Evolutionary conservation across 2,888 invertebrate species (phyloP), one percentile per base, ranked within the genome.

Genomic region (Ophraella communa): DNA sequence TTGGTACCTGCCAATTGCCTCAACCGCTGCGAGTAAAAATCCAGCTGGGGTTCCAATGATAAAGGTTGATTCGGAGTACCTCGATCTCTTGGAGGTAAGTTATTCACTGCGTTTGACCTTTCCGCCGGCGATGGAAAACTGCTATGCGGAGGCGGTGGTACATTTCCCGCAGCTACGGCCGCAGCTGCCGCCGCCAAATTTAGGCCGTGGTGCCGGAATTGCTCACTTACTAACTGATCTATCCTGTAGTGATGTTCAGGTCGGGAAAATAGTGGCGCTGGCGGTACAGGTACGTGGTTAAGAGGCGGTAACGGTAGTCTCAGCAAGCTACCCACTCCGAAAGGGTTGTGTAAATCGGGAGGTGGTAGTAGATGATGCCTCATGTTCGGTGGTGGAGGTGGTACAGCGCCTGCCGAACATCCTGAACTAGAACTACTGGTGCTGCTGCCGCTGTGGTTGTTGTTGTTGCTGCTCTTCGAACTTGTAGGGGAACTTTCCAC

Each of bases 11-110:
- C 97, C 88, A 97, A 91, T 90, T 96, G 96, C 88, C 96, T 93
- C 89, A 97, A 92, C 89, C 97, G 92, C 91, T 96, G 96, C 87
- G 97, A 97, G 91, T 97, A 98, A 91, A 96, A 97, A 91, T 97
- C 96, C 89, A 95, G 91, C 87, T 93, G 93, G 81, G 93, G 92
- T 87, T 92, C 94, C 77, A 91, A 85, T 82, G 88, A 89, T 73
- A 90, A 86, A 73, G 88, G 88, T 82, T 88, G 90, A 73, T 87
- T 88, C 78, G 85, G 79, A 79, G 84, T 66, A 79, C 78, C 72
- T 77, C 85, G 70, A 79, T 86, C 77, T 81, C 84, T 77, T 60
- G 85, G 82, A 65, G 86, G 83, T 58, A 85, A 78, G 70, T 76
- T 77, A 60, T 76, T 78, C 52, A 86, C 85, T 57, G 86, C 85